Conservation (phyloP, 2,888 invertebrate species). For the Synanthedon vespiformis region DNA sequence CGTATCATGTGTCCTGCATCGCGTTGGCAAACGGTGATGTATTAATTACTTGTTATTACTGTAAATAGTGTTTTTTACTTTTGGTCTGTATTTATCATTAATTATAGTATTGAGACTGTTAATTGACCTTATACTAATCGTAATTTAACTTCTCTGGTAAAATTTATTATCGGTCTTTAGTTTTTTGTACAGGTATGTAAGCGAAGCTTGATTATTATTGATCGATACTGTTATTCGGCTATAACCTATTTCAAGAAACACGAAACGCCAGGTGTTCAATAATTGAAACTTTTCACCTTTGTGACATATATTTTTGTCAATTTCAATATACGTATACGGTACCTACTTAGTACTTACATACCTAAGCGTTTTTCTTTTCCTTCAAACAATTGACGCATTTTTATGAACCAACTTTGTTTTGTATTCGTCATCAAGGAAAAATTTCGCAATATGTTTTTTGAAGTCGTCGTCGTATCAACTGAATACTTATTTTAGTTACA, state of each 20-base stretch:
- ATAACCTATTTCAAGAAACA: background rate
- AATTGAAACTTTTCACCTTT: background rate
- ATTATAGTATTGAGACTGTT: no score
- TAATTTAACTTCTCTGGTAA: no score
- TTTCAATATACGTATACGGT: background rate
- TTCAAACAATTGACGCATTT: no score
- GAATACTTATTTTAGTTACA: constrained; percentile 10
- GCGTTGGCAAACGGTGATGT: constrained; percentile 18
- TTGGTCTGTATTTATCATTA: no score
- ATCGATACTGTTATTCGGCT: constrained; percentile 2
- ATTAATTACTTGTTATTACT: constrained; percentile 10
- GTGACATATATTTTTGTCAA: background rate
- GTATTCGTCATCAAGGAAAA: no score
- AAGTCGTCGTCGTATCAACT: constrained; percentile 2
- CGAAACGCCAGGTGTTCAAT: background rate
- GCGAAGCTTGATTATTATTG: constrained; percentile 3
- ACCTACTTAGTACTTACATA: no score
- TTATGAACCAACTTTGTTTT: no score
- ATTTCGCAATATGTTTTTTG: no score
- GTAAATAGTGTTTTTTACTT: no score
- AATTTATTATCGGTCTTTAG: no score
- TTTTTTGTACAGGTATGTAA: background rate
- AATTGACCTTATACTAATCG: no score
- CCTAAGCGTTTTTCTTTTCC: no score
- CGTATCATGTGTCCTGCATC: constrained; percentile 36